These are phyloP conservation scores for Chamaea fasciata DNA, from an alignment of 2,113 vertebrate genomes.

Conservation along the genomic window DNA sequence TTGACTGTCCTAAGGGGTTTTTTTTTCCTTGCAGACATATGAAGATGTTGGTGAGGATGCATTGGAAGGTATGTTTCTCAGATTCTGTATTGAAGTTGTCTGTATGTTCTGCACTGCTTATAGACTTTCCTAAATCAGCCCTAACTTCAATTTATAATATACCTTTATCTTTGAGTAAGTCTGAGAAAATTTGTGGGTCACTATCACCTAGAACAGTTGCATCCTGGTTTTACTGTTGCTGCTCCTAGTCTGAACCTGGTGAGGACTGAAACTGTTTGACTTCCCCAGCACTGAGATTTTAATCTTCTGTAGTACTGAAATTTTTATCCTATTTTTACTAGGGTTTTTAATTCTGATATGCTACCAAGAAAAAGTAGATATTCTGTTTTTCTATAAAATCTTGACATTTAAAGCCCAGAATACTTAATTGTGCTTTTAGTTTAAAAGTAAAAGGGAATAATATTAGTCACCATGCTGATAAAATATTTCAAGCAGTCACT, in stretches of 20 bases:
- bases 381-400: neutral
- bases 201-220: neutral
- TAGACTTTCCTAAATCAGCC: neutral
- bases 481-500: neutral
- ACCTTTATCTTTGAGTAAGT: neutral
- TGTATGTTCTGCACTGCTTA: neutral
- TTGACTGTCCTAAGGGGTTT: neutral
- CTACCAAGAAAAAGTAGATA: neutral
- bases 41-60: slow-evolving; percentile 84
- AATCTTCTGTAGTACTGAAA: neutral
- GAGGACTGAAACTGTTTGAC: neutral
- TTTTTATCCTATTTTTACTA: neutral
- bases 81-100: neutral
- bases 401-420: neutral
- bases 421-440: neutral
- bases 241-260: neutral
- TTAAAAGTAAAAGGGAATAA: neutral
- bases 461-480: neutral
- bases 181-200: neutral
- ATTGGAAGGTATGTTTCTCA: slow-evolving; percentile 79
- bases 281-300: neutral
- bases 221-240: neutral
- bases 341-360: neutral
- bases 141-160: neutral
- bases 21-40: slow-evolving; percentile 72